Evolutionary conservation across 2,888 invertebrate species (phyloP), one percentile per base, ranked within the genome.

Genomic region (Lithophane ornitopus): DNA sequence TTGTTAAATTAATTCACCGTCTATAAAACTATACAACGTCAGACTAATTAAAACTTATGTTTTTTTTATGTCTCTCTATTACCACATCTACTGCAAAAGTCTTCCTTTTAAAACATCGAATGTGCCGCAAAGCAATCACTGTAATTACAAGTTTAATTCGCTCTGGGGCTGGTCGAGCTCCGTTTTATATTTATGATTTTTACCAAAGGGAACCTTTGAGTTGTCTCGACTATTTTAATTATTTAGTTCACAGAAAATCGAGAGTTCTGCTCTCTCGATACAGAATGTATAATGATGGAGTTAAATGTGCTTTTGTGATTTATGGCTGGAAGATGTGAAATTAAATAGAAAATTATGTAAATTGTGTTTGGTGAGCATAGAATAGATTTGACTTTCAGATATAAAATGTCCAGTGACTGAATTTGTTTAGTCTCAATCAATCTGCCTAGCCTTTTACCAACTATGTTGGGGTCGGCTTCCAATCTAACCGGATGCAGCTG

Each of bases 61-160:
- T 26, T n/a, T 4, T 65, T 74, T 41, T 54, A 0, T 9, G 12
- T 0, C 26, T 9, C 12, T 9, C 16, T n/a, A 22, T 58, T 88
- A 59, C 83, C 87, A 66, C 80, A 85, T 88, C 89, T 67, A 78
- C 44, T 44, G 0, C 0, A 54, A 71, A 67, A 22, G 22, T 54
- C 41, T 76, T 82, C 78, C 22, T 66, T 80, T 82, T 74, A 76
- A 85, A 80, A 61, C 87, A 84, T 89, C 77, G 87, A 85, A 87
- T 85, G 89, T 88, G 87, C 88, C 87, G 88, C 91, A 83, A 88
- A 88, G 90, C 91, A 91, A 91, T 91, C 90, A 88, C 88, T 84
- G 91, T 92, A 92, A 92, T 92, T 92, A 91, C 91, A 90, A 91
- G 87, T 91, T 92, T 91, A 92, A 92, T 89, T 91, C 89, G 86